Evolutionary conservation across 1,140 invertebrate genomes (phyloP), one percentile per base, ranked within the genome.

Genomic region (Sycophaga agraensis): DNA sequence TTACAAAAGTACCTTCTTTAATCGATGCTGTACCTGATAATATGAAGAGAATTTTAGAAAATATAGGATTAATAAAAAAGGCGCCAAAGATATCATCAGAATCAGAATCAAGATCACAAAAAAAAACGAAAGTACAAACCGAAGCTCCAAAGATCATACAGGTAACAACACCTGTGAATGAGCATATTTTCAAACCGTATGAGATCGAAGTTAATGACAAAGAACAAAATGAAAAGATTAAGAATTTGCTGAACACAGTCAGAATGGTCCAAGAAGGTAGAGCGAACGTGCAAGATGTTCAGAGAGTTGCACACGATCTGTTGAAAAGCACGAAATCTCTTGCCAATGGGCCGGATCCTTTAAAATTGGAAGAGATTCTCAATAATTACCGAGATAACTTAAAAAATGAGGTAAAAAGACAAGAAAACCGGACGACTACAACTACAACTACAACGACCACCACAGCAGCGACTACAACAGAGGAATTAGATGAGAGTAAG

Each of bases 161-260:
- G 7, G n/a, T 68, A 37, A 28, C 57, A 0, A 70, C 59, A 17
- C 56, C 58, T 1, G 37, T 64, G 1, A 73, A 65, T 46, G 60
- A 72, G 2, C 79, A 83, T 46, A 69, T 84, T 26, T 83, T 84
- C 62, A 84, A 83, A 22, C 82, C 82, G 0, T 75, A 78, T 7
- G 75, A 82, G 21, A 66, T 67, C 1, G 39, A 22, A 1, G 19
- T 78, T 8, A 65, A 66, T 31, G 66, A 80, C 11, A 67, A 73
- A 4, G 67, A 71, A 4, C 78, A 83, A 28, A 73, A 68, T 16
- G 64, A 72, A 4, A 79, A 80, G 46, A 82, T 84, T 17, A 75
- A 76, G 19, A 73, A 83, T 57, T 69, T 84, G 0, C 45, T 84
- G 16, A 67, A 75, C n/a, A 82, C 77, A 0, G 76, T 84, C 2